phyloP scores from a whole-genome alignment of 2,113 vertebrate genomes.

The Takifugu flavidus region DNA sequence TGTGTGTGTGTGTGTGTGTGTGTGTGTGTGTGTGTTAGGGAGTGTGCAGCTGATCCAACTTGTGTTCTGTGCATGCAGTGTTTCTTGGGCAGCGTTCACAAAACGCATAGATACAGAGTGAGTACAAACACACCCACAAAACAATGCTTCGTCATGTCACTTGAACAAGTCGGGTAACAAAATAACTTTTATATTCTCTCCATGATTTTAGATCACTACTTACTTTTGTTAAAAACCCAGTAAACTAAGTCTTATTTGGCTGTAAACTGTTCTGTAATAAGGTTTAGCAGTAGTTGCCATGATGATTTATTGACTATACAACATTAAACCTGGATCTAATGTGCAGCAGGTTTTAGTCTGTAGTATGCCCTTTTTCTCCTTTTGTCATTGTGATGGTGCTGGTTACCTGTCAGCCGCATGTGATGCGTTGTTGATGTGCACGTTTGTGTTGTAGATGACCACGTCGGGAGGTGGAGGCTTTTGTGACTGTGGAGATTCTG shows the following conservation, averaged over 20 bases:
- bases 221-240: no score
- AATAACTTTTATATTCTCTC: no score
- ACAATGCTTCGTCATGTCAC: background rate
- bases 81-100: conserved; percentile 93
- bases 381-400: no score
- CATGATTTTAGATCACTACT: no score
- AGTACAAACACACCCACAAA: conserved; percentile 41
- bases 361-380: no score
- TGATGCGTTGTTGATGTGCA: background rate
- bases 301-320: no score
- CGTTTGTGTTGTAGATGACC: conserved; percentile 82
- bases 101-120: conserved; percentile 95
- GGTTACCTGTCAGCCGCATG: background rate
- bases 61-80: conserved; percentile 99
- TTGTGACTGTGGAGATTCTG: conserved; percentile 96
- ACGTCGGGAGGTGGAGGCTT: conserved; percentile 95
- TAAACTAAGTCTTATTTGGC: no score
- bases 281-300: no score
- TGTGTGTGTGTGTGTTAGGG: conserved; percentile 64
- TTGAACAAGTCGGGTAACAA: no score
- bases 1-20: conserved; percentile 1
- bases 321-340: no score
- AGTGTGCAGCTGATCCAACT: conserved; percentile 95
- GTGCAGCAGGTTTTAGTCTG: background rate
- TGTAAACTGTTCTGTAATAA: no score